Base-by-base conservation (phyloP, 2,113 vertebrate species). In the Aptenodytes patagonicus region DNA sequence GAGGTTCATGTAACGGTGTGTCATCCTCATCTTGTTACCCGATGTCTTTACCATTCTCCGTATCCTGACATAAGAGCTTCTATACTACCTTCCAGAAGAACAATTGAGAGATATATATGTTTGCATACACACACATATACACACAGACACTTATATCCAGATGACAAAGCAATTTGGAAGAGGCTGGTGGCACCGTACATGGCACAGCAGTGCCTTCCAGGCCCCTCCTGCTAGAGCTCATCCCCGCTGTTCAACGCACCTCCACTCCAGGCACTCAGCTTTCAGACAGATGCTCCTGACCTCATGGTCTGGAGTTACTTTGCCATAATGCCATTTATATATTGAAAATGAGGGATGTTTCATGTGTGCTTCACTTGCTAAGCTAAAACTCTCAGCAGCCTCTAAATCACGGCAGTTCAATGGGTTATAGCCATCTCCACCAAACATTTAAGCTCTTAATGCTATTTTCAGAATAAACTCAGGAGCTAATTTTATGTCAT, bases 391-490 rank as follows among this genome's bases (percentile, higher is more conserved):
- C 81, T 40, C 62, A 42, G 61, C 0, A 0, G 82, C 84, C 70
- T 83, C 70, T 61, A 69, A 79, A 91, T 40, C 17, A 0, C 2
- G 40, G 82, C 61, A 90, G n/a, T 40, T 75, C 90, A 62, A 28
- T 16, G n/a, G 52, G 16, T 79, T 79, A 65, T 6, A 87, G 93
- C 31, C 49, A 36, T 75, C 91, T 79, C 83, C 62, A 68, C 71
- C 13, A 3, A 91, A 80, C 54, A 12, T 13, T 78, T 80, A 77
- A 87, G 58, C 66, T 89, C 84, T 62, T 89, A 77, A 76, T 70
- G 70, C 60, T 87, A 47, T 89, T 91, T 79, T 75, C 70, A 62
- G 70, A 94, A 93, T n/a, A 87, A 93, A 93, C 73, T 87, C 84
- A 90, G 18, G 34, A 95, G 49, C 54, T 83, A 22, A 88, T 84